A percentile compares a stretch with the other conserved stretches of the same genome.
phyloP scores from a whole-genome alignment of 2,113 vertebrate species.

The Puffinus mauretanicus region DNA sequence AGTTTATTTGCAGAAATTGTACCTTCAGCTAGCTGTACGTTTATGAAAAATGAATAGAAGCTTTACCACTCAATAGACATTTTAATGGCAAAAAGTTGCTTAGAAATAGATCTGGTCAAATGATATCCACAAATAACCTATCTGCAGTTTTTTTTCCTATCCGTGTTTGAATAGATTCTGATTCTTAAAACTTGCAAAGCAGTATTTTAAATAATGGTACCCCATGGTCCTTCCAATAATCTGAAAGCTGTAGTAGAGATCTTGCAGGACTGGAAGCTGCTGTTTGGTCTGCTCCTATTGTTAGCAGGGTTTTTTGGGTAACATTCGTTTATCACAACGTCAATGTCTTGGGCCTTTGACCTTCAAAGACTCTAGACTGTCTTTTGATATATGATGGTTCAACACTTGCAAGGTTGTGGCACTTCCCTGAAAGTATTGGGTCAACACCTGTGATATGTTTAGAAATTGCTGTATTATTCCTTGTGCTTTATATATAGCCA shows the following conservation, averaged over 20 bases:
- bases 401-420: neutral
- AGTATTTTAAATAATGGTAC: neutral
- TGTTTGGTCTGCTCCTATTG: neutral
- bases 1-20: neutral
- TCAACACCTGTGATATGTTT: neutral
- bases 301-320: neutral
- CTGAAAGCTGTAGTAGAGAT: neutral
- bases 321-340: neutral
- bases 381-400: neutral
- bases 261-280: neutral
- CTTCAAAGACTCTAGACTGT: neutral
- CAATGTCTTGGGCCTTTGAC: neutral
- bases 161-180: neutral
- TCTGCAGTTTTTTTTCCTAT: neutral
- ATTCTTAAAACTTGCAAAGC: neutral
- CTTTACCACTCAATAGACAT: neutral
- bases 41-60: neutral
- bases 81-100: neutral
- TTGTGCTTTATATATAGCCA: neutral
- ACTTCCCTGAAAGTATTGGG: neutral
- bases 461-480: neutral
- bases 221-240: neutral
- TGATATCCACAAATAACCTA: neutral
- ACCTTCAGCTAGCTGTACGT: neutral
- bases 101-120: neutral